Base-by-base conservation (phyloP, 64 coral and sea anemone genomes). In the Dendrophyllia cribrosa region DNA sequence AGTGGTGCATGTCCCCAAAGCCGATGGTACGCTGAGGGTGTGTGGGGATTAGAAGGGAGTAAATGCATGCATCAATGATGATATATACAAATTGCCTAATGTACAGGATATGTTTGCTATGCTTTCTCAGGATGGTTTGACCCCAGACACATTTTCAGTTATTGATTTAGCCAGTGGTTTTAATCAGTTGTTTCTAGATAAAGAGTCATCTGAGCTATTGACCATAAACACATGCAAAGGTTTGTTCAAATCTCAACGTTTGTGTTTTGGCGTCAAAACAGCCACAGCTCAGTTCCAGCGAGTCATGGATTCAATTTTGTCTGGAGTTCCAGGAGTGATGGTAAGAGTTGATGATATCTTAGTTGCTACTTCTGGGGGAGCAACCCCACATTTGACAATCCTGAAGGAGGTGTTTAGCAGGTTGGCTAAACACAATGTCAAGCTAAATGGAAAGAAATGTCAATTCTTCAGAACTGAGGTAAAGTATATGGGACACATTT, bases 161-260 rank as follows among this genome's bases (percentile, higher is more conserved):
- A 85, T 86, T 65, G 79, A 92, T 92, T 53, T 92, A 76, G 55
- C 90, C 49, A 73, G 89, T 72, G 66, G 78, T 8, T 91, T 84
- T 51, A 91, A 84, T 59, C 89, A 84, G 72, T 72, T 83, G 11
- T 82, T 91, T 82, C 43, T 91, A 49, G 89, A 91, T 56, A 3
- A 56, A 56, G 34, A 34, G 34, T 34, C 34, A 34, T 34, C 34
- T 34, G 34, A 34, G 34, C 34, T 34, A 34, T 34, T 34, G 2
- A 34, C 34, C 34, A 34, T 34, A 34, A 34, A 34, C 34, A 34
- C 34, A 34, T 34, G 2, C 34, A 34, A 34, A 34, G 34, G 34
- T 34, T 34, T 34, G 34, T 34, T 34, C 34, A 34, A 34, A 34
- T 34, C 34, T 34, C 34, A 34, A 34, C 34, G 34, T 34, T 34